phyloP scores from a whole-genome alignment of 2,113 vertebrate species.

The Dicrurus megarhynchus region DNA sequence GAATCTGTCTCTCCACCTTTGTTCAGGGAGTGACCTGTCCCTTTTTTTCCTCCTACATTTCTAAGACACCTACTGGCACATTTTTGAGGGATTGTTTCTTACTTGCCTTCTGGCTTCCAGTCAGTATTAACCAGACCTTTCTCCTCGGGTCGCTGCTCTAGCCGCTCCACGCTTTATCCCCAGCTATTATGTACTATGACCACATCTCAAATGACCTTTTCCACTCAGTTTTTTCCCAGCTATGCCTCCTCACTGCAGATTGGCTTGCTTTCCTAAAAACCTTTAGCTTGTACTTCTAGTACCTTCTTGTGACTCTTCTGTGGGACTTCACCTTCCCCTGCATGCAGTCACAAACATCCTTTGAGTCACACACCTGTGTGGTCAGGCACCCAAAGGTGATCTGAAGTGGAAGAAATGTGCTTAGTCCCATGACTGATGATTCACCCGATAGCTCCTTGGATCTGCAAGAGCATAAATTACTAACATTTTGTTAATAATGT shows the following conservation, averaged over 20 bases:
- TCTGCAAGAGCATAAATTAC: neutral
- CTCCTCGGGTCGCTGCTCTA: neutral
- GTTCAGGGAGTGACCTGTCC: neutral
- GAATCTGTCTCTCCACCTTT: neutral
- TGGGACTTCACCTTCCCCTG: neutral
- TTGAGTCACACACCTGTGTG: neutral
- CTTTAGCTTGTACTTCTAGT: neutral
- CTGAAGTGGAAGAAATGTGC: neutral
- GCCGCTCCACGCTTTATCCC: neutral
- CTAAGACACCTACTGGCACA: neutral
- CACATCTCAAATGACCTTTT: neutral
- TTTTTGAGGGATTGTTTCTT: neutral
- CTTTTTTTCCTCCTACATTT: neutral
- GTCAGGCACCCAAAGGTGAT: neutral
- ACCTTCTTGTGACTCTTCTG: neutral
- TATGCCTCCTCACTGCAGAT: neutral
- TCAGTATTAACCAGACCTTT: neutral
- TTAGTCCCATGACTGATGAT: neutral
- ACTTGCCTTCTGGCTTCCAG: neutral
- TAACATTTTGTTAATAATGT: neutral
- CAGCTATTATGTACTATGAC: neutral
- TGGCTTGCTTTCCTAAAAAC: neutral
- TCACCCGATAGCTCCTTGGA: neutral
- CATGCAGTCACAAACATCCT: accelerated
- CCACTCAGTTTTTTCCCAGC: neutral